A percentile compares a stretch with the other conserved stretches of the same genome.
phyloP scores from a whole-genome alignment of 1,140 invertebrate species.

The Megathymus violae region DNA sequence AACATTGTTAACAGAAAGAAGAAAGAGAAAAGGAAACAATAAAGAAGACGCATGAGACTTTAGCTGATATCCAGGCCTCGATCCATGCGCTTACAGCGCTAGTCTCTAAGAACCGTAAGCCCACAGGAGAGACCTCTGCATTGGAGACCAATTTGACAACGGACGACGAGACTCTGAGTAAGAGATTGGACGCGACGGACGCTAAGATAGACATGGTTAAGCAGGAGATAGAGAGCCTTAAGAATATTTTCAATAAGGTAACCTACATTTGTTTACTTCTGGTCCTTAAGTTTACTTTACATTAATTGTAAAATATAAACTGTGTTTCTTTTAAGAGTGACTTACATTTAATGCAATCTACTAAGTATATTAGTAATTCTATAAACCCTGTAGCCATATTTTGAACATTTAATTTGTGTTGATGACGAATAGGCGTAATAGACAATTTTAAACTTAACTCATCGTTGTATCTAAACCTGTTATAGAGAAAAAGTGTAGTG shows the following conservation, averaged over 20 bases:
- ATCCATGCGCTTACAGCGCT: constrained; percentile 82
- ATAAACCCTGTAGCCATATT: no score
- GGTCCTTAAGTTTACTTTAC: no score
- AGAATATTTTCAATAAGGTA: constrained; percentile 80
- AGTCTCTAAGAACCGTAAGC: constrained; percentile 57
- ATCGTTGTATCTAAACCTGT: no score
- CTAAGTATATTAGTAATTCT: no score
- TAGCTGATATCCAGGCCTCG: constrained; percentile 87
- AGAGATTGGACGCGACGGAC: constrained; percentile 60
- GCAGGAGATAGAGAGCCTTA: constrained; percentile 82
- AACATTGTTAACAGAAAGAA: constrained; percentile 83
- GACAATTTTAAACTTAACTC: no score
- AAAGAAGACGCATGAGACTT: constrained; percentile 87
- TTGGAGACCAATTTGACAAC: constrained; percentile 84
- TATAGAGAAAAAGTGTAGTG: no score
- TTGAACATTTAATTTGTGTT: no score
- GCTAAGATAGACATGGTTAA: constrained; percentile 84
- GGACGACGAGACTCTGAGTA: constrained; percentile 47
- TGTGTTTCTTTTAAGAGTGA: no score
- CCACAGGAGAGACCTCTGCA: constrained; percentile 29
- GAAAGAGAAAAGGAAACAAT: constrained; percentile 87
- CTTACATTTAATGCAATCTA: no score
- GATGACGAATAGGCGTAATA: no score
- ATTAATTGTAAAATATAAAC: no score
- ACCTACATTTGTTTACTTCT: constrained; percentile 22